These are phyloP conservation scores for Zootoca vivipara DNA, from an alignment of 2,113 vertebrate species.

Conservation along the genomic window DNA sequence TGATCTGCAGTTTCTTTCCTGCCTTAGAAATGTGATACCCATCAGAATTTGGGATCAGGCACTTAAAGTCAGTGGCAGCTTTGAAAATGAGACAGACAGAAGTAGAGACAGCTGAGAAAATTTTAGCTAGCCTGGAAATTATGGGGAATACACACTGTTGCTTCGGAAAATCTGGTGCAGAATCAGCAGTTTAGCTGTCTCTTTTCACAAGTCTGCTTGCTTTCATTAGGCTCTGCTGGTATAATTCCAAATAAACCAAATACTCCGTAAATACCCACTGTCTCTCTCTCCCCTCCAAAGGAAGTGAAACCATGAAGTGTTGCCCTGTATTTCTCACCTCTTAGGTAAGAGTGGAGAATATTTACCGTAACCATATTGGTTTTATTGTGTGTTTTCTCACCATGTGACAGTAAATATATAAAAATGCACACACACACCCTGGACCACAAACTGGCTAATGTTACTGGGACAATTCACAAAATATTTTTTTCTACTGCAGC, in stretches of 20 bases:
- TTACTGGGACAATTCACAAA: not conserved
- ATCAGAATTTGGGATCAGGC: not conserved
- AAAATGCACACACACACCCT: not conserved
- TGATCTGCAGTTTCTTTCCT: not conserved
- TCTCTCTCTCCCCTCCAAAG: not conserved
- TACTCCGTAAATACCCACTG: not conserved
- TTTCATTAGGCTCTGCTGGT: not conserved
- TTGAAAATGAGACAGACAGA: not conserved
- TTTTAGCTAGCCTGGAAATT: not conserved
- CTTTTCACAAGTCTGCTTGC: not conserved
- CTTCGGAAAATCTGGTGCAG: not conserved
- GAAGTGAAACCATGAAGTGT: not conserved
- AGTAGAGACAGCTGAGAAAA: not conserved
- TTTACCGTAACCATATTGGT: not conserved
- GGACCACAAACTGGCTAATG: not conserved
- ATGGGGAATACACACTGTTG: not conserved
- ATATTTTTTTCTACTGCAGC: not conserved
- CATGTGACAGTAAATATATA: not conserved
- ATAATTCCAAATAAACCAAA: not conserved
- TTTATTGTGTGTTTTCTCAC: not conserved
- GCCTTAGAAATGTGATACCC: not conserved
- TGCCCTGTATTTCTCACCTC: not conserved
- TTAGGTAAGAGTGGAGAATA: not conserved
- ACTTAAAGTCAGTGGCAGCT: no score
- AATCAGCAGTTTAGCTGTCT: not conserved